These are phyloP conservation scores for Epirrhoe tristata DNA, from an alignment of 2,888 invertebrate genomes.

Conservation along the genomic window DNA sequence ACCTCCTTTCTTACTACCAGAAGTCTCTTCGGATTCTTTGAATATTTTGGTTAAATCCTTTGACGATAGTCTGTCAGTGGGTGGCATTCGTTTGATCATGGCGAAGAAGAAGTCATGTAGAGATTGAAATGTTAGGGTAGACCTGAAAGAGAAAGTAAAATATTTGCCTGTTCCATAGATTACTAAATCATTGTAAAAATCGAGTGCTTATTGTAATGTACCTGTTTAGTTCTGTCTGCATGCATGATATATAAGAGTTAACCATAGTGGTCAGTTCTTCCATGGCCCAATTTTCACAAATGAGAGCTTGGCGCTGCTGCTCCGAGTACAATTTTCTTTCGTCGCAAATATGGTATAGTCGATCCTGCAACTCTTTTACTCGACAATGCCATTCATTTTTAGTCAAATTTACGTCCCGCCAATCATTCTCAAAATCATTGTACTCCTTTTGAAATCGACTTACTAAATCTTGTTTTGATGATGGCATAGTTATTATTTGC, in stretches of 20 bases:
- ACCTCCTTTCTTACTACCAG: slow-evolving; percentile 64
- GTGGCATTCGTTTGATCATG: slow-evolving; percentile 70
- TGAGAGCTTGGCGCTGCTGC: slow-evolving; percentile 78
- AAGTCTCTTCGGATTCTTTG: slow-evolving; percentile 66
- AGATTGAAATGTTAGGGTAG: slow-evolving; percentile 73
- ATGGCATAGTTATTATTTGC: slow-evolving; percentile 83
- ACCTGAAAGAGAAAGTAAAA: slow-evolving; percentile 59
- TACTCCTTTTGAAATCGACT: slow-evolving; percentile 85
- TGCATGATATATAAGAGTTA: slow-evolving; percentile 83
- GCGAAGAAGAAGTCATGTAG: slow-evolving; percentile 77
- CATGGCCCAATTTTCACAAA: slow-evolving; percentile 85
- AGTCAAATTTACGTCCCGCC: slow-evolving; percentile 82
- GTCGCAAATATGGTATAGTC: slow-evolving; percentile 85
- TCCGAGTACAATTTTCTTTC: slow-evolving; percentile 82
- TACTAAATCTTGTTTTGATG: slow-evolving; percentile 85
- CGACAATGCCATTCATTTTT: slow-evolving; percentile 87
- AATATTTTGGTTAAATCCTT: slow-evolving; percentile 73
- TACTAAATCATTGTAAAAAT: neutral
- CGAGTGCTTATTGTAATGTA: neutral
- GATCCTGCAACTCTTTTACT: slow-evolving; percentile 78
- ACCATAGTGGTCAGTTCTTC: slow-evolving; percentile 81
- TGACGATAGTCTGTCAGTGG: slow-evolving; percentile 65
- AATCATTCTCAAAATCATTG: slow-evolving; percentile 86
- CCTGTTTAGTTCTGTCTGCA: slow-evolving; percentile 87
- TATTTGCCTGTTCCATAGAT: neutral